phyloP scores from a whole-genome alignment of 2,888 invertebrate species.

The Rhagonycha lutea region DNA sequence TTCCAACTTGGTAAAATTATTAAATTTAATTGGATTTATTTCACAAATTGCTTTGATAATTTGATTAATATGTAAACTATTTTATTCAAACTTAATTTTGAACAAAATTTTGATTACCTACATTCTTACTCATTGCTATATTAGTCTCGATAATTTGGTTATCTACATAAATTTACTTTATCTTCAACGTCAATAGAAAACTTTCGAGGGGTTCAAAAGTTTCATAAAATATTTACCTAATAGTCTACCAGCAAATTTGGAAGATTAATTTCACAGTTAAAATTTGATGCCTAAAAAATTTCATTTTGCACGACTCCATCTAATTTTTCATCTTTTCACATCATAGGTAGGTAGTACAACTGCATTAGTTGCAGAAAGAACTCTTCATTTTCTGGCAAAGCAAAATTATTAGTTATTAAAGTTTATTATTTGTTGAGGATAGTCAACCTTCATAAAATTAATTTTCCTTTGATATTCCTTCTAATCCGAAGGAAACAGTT shows the following conservation, averaged over 20 bases:
- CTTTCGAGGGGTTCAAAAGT: neutral
- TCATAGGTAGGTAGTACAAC: too few species aligned
- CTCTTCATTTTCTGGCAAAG: neutral
- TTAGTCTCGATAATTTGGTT: neutral
- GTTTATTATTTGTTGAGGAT: neutral
- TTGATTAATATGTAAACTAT: neutral
- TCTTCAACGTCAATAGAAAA: neutral
- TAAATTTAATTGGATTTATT: neutral
- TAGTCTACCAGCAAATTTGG: neutral
- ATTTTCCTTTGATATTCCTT: neutral
- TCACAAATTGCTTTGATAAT: neutral
- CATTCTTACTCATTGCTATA: neutral
- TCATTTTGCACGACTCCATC: too few species aligned
- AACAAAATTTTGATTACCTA: neutral
- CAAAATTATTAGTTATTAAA: neutral
- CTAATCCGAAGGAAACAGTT: neutral
- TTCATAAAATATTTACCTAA: neutral
- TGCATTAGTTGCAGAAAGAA: neutral
- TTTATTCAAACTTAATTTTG: neutral
- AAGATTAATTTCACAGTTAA: neutral
- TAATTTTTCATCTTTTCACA: too few species aligned
- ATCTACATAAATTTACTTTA: neutral
- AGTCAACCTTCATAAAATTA: neutral
- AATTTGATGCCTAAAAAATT: too few species aligned
- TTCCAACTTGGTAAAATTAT: neutral